Percentiles rank a stretch among this genome's conserved stretches.
These are phyloP conservation scores for Yasuhikotakia modesta DNA, from an alignment of 2,797 vertebrate species.

Conservation along the genomic window DNA sequence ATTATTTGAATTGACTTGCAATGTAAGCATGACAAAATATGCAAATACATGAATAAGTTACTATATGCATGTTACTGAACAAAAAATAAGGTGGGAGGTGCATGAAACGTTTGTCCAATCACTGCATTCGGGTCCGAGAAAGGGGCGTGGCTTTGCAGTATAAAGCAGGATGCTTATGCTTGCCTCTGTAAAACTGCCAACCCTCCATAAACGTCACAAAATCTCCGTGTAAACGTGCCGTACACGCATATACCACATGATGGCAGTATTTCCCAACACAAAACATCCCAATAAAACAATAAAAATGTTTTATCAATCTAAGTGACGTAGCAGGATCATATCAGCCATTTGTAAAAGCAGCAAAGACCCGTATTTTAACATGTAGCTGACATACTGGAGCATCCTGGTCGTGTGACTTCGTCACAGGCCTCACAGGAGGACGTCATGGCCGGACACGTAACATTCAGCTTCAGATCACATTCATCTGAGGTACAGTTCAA, in stretches of 20 bases:
- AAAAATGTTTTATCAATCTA: neutral
- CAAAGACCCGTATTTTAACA: neutral
- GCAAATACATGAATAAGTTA: neutral
- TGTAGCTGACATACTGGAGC: neutral
- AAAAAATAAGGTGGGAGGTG: no score
- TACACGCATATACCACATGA: constrained; percentile 47
- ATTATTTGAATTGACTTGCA: neutral
- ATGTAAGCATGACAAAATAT: neutral
- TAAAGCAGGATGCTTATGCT: no score
- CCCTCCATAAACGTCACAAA: no score
- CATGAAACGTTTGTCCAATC: no score
- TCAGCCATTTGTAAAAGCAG: neutral
- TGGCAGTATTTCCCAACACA: constrained; percentile 53
- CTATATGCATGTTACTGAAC: neutral
- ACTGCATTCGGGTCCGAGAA: no score
- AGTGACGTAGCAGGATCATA: constrained; percentile 9
- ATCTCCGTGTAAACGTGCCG: neutral
- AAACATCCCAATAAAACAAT: neutral
- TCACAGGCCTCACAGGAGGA: neutral
- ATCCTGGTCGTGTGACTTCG: neutral
- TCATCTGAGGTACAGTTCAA: neutral
- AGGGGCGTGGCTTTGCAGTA: no score
- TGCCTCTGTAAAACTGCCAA: no score
- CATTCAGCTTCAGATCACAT: constrained; percentile 27
- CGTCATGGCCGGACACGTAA: constrained; percentile 8